Conservation (phyloP, 2,113 vertebrate genomes). For the Gopherus evgoodei region DNA sequence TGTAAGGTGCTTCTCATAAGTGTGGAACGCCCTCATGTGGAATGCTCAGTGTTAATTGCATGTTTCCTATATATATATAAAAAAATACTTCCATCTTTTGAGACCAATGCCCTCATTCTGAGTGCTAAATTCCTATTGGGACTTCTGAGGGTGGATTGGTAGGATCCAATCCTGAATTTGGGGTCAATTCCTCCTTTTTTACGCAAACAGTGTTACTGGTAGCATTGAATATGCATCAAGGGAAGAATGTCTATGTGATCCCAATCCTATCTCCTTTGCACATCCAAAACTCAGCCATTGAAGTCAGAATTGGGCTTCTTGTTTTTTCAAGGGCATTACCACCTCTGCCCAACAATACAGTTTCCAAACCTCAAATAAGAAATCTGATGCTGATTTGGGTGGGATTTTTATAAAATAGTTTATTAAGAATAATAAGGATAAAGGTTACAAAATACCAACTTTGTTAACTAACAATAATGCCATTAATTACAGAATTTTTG, state of each 20-base stretch:
- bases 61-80: background rate
- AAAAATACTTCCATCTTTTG: background rate
- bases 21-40: background rate
- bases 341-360: background rate
- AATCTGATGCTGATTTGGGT: conserved; percentile 41
- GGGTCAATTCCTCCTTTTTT: background rate
- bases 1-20: background rate
- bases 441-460: conserved; percentile 85
- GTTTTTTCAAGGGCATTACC: background rate
- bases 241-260: background rate
- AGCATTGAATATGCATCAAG: background rate
- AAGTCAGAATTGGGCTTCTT: background rate
- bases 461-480: conserved; percentile 72
- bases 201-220: background rate
- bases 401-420: conserved; percentile 81
- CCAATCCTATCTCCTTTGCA: background rate
- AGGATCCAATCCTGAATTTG: background rate
- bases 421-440: conserved; percentile 83
- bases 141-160: background rate
- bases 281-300: background rate
- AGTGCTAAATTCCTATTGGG: background rate
- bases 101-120: background rate
- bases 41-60: background rate
- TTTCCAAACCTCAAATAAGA: conserved; percentile 25
- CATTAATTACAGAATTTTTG: conserved; percentile 78